Evolutionary conservation across 2,797 vertebrate species (phyloP), one percentile per base, ranked within the genome.

Genomic region (Sebastes kiyomatsui): DNA sequence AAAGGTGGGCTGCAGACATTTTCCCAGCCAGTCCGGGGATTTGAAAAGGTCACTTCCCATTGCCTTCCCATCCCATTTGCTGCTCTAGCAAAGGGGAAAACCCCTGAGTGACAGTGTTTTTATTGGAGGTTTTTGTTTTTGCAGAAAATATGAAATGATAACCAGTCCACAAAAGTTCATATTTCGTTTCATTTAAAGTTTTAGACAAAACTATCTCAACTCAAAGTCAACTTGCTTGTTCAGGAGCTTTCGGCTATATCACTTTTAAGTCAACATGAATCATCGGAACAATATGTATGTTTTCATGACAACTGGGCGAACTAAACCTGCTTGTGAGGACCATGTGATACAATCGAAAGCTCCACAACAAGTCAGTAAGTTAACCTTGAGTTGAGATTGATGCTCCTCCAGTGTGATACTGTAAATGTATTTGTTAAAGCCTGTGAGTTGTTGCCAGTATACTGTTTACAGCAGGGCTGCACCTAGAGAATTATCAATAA

Each of bases 31-130:
- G 52, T 32, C 22, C 49, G 28, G 65, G 28, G 12, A 76, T 71
- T 73, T 82, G 14, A 85, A 72, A 23, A 72, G 35, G 27, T 77
- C 67, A 72, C 33, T 60, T 66, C 32, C 75, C 5, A n/a, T 67
- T 67, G 6, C 14, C 33, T 60, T 66, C 46, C 75, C 4, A 14
- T 67, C 67, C 6, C 14, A 38, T 74, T 32, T 77, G 62, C 22
- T 76, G 58, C 30, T 75, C 30, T 28, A 66, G 27, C 61, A 65
- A 38, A 25, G 22, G 16, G 72, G 32, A 28, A 75, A 87, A 42
- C 11, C n/a, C 64, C 12, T n/a, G 5, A 16, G 18, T 38, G 49
- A 42, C 10, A 11, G 3, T 32, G 35, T 49, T 28, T 55, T 56
- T n/a, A 23, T 54, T 22, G 11, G 14, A 52, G 6, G 6, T 14